Evolutionary conservation across 1,140 invertebrate species (phyloP), one percentile per base, ranked within the genome.

Genomic region (Acromyrmex heyeri): DNA sequence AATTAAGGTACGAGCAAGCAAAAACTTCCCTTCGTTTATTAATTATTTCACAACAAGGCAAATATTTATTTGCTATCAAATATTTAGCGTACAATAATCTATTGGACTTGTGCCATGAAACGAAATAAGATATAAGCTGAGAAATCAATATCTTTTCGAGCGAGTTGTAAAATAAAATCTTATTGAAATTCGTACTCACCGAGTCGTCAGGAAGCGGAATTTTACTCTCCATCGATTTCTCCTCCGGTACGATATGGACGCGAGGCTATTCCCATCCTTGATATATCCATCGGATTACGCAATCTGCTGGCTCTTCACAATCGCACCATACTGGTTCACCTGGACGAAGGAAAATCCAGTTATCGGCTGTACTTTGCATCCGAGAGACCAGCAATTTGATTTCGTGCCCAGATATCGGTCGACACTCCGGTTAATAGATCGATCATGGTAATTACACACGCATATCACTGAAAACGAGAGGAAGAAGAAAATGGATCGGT

Each of bases 351-450:
- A 16, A 75, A 86, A 88, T 88, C 82, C 53, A 79, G 82, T 89
- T 89, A 88, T 53, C 69, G 87, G 65, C 65, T 86, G 77, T 67
- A 78, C 72, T 88, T 88, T 86, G 53, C 82, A 79, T 83, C 75
- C 73, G 57, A 67, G 87, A 75, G 82, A 79, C 82, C 21, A 38
- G 50, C 55, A 88, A 89, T 77, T 86, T 88, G 70, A 89, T 86
- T 86, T 48, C 14, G 44, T 38, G 75, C 76, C 53, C 34, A 67
- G 78, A 73, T 83, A 48, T 48, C 21, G 27, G 34, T 57, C 53
- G 34, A 34, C 50, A 27, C 38, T 53, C 27, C 70, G 34, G 48
- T 76, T 76, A 48, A 65, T 50, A 77, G 59, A 55, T 53, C n/a
- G 44, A 14, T n/a, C 27, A 10, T 38, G 61, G 12, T 27, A 34